Base-by-base conservation (phyloP, 2,113 vertebrate genomes). In the Glaucidium brasilianum region DNA sequence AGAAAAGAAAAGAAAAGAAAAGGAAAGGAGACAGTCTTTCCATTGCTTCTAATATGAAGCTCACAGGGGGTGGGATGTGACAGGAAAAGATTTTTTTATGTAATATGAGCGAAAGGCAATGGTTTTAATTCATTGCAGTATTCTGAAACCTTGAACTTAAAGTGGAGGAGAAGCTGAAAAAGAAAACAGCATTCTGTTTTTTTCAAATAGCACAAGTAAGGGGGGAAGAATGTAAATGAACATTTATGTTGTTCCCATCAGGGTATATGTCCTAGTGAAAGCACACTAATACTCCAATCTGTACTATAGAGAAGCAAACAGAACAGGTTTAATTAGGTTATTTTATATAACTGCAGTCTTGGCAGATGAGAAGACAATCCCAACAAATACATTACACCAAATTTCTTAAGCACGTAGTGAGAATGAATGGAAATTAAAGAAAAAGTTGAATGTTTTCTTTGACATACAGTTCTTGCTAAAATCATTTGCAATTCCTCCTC, bases 151-250 rank as follows among this genome's bases (percentile, higher is more conserved):
- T 64, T 66, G 18, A 20, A 66, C 21, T 66, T 59, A 30, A 8
- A 50, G 3, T 32, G 10, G 13, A 3, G 32, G 15, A 89, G 10
- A 81, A 64, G 50, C 16, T 43, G 32, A 58, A 74, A 81, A 89
- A 52, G 11, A 39, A 3, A 5, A 20, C 17, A 56, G 15, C 5
- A 17, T 34, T 79, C 55, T 35, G 15, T 1, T 59, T 71, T 47
- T 34, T 50, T 41, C 26, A 43, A 76, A 66, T 2, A 66, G 11
- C 2, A 10, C 1, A 17, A 50, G 5, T 50, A 59, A 49, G 6
- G 1, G 3, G 6, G 17, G 0, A 1, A 5, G n/a, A 52, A n/a
- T 6, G 10, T 10, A 77, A 66, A 34, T 19, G 37, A 50, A 30
- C 17, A 20, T 60, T 67, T 67, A 43, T 22, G 4, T 66, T 45